Evolutionary conservation across 2,797 vertebrate species (phyloP).

Genomic region (Acrossocheilus fasciatus): DNA sequence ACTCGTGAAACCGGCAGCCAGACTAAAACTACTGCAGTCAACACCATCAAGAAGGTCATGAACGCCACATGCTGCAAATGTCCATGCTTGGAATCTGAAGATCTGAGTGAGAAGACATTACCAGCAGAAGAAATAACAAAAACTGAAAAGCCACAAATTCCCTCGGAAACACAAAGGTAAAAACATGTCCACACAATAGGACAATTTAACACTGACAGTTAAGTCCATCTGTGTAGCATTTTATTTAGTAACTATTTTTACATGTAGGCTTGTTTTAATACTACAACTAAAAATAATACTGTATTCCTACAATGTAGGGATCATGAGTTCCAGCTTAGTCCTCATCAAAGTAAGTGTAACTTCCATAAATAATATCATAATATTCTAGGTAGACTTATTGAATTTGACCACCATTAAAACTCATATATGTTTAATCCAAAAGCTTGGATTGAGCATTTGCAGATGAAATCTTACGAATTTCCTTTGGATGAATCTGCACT

Average conservation of each 20-base stretch:
- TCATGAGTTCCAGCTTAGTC: background rate
- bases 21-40: slow-evolving; percentile 16
- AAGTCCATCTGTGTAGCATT: background rate
- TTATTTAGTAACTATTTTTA: background rate
- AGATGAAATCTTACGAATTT: slow-evolving; percentile 57
- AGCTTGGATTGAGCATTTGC: slow-evolving; percentile 69
- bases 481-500: slow-evolving; percentile 59
- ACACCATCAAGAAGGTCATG: slow-evolving; percentile 33
- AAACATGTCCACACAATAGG: background rate
- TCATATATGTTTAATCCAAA: background rate
- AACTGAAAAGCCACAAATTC: background rate
- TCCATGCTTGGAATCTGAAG: slow-evolving; percentile 45
- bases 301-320: background rate
- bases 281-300: background rate
- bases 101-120: slow-evolving; percentile 18
- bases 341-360: slow-evolving; percentile 14
- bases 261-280: background rate
- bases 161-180: slow-evolving; percentile 5
- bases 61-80: slow-evolving; percentile 50
- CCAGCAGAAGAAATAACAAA: background rate
- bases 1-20: slow-evolving; percentile 62
- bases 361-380: background rate
- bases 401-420: background rate
- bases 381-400: too few relatives aligned
- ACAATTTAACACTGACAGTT: background rate